Percentiles rank a stretch among this genome's conserved stretches.
phyloP scores from a whole-genome alignment of 2,113 vertebrate genomes.

The Hymenochirus boettgeri region DNA sequence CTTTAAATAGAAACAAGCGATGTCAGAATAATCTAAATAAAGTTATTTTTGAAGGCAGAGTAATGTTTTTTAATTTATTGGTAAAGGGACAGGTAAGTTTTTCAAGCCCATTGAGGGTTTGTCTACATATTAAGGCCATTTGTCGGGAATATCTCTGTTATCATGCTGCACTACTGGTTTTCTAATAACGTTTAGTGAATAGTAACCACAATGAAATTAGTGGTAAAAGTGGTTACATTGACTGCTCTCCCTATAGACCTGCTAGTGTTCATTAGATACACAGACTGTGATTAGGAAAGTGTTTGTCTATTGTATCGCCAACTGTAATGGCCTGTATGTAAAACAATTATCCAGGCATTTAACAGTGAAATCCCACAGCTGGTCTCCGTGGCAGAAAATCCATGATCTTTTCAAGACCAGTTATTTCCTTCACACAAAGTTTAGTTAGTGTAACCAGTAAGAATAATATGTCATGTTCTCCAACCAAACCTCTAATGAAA shows the following conservation, averaged over 20 bases:
- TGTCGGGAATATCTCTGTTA: too few species aligned
- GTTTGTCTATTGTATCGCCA: background rate
- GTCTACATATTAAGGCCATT: too few species aligned
- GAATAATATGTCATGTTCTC: slow-evolving; percentile 60
- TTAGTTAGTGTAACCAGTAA: slow-evolving; percentile 60
- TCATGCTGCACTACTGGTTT: slow-evolving; percentile 1
- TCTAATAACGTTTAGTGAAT: slow-evolving; percentile 26
- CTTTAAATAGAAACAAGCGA: too few species aligned
- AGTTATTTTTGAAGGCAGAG: too few species aligned
- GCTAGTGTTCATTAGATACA: background rate
- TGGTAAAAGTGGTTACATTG: slow-evolving; percentile 10
- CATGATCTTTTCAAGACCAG: slow-evolving; percentile 31
- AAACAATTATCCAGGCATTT: slow-evolving; percentile 23
- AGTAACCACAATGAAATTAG: slow-evolving; percentile 25
- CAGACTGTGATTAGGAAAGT: slow-evolving; percentile 2
- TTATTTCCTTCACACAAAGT: slow-evolving; percentile 41
- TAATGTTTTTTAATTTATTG: too few species aligned
- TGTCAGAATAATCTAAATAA: too few species aligned
- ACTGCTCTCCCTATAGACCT: slow-evolving; percentile 25
- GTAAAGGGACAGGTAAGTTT: too few species aligned
- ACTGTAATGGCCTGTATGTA: slow-evolving; percentile 18
- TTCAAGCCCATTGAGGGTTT: too few species aligned
- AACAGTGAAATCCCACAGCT: too few species aligned
- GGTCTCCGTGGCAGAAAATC: too few species aligned
- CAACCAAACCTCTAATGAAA: too few species aligned